Conservation (phyloP, 2,113 vertebrate genomes). For the Bos indicus region DNA sequence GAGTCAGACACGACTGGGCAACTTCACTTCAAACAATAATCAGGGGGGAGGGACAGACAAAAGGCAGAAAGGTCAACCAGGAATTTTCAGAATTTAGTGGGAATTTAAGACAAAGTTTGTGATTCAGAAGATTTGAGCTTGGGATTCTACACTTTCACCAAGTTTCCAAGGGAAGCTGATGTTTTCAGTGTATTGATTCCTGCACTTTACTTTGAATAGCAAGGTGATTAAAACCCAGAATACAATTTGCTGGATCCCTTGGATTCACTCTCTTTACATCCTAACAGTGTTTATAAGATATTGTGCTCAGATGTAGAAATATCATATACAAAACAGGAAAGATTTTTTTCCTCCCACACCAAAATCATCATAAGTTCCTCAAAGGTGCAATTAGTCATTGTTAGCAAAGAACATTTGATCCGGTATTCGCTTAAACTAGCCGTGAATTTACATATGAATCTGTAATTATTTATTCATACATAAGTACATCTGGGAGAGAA, state of each 20-base stretch:
- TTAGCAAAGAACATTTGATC: not conserved
- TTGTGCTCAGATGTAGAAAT: not conserved
- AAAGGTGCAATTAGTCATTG: not conserved
- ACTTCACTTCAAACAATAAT: not conserved
- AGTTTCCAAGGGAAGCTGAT: not conserved
- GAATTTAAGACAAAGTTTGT: not conserved
- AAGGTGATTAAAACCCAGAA: not conserved
- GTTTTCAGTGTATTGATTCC: not conserved
- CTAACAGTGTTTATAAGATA: not conserved
- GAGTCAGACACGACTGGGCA: too few relatives aligned
- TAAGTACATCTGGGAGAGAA: not conserved
- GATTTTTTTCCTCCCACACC: not conserved
- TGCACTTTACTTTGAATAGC: not conserved
- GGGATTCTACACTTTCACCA: not conserved
- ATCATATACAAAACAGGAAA: not conserved
- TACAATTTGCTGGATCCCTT: not conserved
- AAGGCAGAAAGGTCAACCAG: not conserved
- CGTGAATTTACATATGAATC: not conserved
- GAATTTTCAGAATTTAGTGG: not conserved
- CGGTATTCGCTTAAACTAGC: not conserved
- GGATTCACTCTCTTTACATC: not conserved
- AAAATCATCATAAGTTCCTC: not conserved
- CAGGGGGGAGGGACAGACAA: not conserved
- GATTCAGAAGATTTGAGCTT: not conserved
- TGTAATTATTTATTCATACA: slow-evolving; percentile 5